Evolutionary conservation across 2,797 vertebrate genomes (phyloP).

Genomic region (Hozukius guyotensis): DNA sequence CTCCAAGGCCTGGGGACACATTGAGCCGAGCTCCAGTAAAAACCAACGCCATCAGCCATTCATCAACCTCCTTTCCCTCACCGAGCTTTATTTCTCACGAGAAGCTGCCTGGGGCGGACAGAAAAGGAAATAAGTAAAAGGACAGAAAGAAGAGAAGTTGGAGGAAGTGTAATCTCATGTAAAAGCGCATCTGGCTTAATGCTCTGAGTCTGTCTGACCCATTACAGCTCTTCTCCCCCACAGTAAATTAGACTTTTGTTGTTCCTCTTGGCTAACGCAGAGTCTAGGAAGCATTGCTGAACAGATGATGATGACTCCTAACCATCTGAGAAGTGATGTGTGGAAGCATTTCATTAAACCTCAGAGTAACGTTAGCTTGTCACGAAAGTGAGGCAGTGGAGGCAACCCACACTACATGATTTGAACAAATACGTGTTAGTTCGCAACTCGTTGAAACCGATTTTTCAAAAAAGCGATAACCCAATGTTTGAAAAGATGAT

Average conservation of each 20-base stretch:
- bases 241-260: neutral
- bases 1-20: conserved; percentile 34
- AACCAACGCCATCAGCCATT: conserved; percentile 40
- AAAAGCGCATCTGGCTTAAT: conserved; percentile 7
- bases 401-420: neutral
- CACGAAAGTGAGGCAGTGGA: neutral
- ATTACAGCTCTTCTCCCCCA: neutral
- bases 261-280: neutral
- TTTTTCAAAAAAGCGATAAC: neutral
- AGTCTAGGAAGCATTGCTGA: neutral
- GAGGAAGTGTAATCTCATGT: neutral
- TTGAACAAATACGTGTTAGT: neutral
- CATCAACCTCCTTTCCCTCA: conserved; percentile 35
- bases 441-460: neutral
- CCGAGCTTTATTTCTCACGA: conserved; percentile 23
- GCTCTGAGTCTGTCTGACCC: neutral
- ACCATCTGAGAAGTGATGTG: neutral
- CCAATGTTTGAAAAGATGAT: neutral
- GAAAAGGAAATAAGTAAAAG: conserved; percentile 14
- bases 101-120: conserved; percentile 4
- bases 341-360: neutral
- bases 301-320: neutral
- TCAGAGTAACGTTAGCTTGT: neutral
- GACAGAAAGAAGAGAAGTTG: neutral
- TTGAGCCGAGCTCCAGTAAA: conserved; percentile 26